Percentiles rank a stretch among this genome's conserved stretches.
phyloP scores from a whole-genome alignment of 2,113 vertebrate species.

The Peromyscus californicus region DNA sequence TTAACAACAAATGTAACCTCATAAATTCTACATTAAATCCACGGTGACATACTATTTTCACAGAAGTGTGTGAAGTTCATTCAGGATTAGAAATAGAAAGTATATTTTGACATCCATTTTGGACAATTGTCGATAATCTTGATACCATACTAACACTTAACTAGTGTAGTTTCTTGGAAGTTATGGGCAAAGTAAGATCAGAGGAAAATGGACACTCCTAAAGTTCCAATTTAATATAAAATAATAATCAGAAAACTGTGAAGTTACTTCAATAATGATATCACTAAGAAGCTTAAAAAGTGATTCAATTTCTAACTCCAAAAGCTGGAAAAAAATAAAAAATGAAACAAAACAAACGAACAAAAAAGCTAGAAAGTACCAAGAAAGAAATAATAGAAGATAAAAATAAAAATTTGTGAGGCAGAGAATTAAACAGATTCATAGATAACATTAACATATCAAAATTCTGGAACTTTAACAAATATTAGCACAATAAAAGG shows the following conservation, averaged over 20 bases:
- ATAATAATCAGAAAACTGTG: background rate
- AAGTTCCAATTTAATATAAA: background rate
- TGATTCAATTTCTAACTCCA: background rate
- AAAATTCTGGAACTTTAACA: background rate
- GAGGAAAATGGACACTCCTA: background rate
- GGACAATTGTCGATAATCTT: background rate
- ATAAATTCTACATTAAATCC: background rate
- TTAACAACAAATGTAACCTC: background rate
- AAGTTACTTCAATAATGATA: background rate
- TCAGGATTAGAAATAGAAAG: background rate
- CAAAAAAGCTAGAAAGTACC: background rate
- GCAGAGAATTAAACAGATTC: background rate
- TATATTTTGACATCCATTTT: background rate
- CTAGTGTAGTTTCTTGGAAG: background rate
- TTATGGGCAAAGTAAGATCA: background rate
- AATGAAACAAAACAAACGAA: background rate
- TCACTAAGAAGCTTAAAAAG: background rate
- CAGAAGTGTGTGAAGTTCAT: background rate
- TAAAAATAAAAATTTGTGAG: background rate
- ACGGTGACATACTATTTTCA: background rate
- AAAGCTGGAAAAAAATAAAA: slow-evolving; percentile 14
- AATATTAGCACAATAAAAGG: background rate
- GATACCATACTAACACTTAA: background rate
- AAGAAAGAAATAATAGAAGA: background rate
- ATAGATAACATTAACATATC: background rate